Conservation (phyloP, 1,140 invertebrate genomes). For the Lucilia sericata region DNA sequence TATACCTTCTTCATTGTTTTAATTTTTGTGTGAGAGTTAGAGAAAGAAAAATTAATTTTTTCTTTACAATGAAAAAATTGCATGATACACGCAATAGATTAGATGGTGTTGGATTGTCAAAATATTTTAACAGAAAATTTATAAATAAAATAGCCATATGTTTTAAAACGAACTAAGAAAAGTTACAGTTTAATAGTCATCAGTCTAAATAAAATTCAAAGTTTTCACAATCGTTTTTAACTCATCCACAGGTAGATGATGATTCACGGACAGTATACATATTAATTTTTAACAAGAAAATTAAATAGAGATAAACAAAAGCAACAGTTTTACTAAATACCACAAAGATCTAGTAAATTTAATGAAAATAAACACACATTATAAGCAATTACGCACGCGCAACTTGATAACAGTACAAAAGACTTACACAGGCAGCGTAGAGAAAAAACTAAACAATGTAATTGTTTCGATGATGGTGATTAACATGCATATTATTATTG, state of each 20-base stretch:
- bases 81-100: conserved; percentile 8
- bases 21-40: too few species aligned
- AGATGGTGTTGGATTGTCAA: background rate
- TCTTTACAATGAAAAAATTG: background rate
- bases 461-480: background rate
- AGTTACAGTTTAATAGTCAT: background rate
- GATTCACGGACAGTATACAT: background rate
- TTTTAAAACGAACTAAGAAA: background rate
- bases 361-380: conserved; percentile 30
- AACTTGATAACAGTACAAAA: conserved; percentile 37
- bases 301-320: background rate
- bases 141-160: background rate
- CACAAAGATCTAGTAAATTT: background rate
- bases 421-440: background rate
- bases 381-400: conserved; percentile 27
- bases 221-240: background rate
- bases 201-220: background rate
- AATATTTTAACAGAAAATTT: background rate
- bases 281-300: background rate
- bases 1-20: too few species aligned
- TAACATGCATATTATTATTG: conserved; percentile 1
- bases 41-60: background rate
- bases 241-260: background rate
- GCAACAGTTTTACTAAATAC: background rate
- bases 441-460: background rate